These are phyloP conservation scores for Enteromius treurensis DNA, from an alignment of 2,797 vertebrate genomes.

Conservation along the genomic window DNA sequence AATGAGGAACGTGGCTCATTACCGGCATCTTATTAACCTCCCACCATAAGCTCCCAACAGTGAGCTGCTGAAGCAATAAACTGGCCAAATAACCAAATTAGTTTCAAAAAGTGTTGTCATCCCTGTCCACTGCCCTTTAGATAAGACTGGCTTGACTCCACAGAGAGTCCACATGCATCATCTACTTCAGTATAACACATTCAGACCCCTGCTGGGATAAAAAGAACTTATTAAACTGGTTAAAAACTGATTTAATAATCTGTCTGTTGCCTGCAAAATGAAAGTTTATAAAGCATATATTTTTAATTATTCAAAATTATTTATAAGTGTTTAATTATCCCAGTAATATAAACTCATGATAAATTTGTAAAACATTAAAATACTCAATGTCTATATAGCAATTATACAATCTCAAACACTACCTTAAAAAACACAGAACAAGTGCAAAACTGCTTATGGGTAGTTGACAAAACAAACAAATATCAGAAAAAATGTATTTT, in stretches of 20 bases:
- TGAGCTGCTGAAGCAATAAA: constrained; percentile 8
- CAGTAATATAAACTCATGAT: neutral
- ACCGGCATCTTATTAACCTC: constrained; percentile 33
- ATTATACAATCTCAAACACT: neutral
- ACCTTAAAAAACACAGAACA: neutral
- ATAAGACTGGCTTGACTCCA: constrained; percentile 17
- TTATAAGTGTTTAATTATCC: neutral
- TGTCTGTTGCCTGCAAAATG: neutral
- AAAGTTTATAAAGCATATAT: neutral
- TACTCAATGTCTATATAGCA: neutral
- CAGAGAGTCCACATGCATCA: constrained; percentile 16
- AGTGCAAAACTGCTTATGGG: too few species aligned
- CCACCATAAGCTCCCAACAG: constrained; percentile 15
- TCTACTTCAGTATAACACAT: neutral
- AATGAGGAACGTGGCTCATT: constrained; percentile 33
- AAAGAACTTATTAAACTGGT: neutral
- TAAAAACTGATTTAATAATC: neutral
- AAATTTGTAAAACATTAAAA: neutral
- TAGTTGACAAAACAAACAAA: too few species aligned
- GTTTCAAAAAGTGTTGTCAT: constrained; percentile 22
- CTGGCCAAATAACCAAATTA: constrained; percentile 28
- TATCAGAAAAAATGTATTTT: too few species aligned
- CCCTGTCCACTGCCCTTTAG: constrained; percentile 15
- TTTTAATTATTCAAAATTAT: neutral
- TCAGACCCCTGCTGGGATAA: constrained; percentile 17